Conservation (phyloP, 2,113 vertebrate genomes). For the Hypocryptadius cinnamomeus region DNA sequence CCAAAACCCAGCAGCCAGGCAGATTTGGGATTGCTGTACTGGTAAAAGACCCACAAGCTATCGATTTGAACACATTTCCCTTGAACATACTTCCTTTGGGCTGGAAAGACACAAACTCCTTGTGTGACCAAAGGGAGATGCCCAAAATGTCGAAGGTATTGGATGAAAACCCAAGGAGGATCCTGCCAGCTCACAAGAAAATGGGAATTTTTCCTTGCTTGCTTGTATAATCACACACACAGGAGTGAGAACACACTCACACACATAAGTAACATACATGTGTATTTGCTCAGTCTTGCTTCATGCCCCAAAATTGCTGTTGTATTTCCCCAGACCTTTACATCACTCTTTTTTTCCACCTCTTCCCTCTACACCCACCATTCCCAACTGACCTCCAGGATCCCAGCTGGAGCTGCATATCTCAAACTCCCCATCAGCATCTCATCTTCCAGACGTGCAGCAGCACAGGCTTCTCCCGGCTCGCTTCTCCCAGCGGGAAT, state of each 20-base stretch:
- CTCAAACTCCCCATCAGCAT: not conserved
- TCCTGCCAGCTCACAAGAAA: not conserved
- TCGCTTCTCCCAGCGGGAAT: not conserved
- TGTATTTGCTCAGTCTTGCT: not conserved
- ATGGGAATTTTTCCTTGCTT: not conserved
- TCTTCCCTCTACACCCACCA: not conserved
- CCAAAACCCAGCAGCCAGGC: not conserved
- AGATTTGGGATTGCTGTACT: not conserved
- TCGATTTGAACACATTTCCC: accelerated
- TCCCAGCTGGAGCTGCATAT: not conserved
- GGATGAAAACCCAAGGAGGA: not conserved
- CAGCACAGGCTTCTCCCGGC: not conserved
- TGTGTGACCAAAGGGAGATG: not conserved
- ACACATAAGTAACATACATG: accelerated
- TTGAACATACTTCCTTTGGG: accelerated
- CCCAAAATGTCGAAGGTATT: not conserved
- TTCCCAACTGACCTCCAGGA: not conserved
- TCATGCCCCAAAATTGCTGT: accelerated
- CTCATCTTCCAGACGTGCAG: not conserved
- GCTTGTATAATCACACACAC: not conserved
- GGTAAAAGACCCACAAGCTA: not conserved
- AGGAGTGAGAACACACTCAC: not conserved
- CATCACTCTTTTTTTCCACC: accelerated
- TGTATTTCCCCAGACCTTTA: not conserved
- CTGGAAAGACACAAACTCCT: not conserved